Conservation (phyloP, 2,888 invertebrate species). For the Drosophila phalerata region DNA sequence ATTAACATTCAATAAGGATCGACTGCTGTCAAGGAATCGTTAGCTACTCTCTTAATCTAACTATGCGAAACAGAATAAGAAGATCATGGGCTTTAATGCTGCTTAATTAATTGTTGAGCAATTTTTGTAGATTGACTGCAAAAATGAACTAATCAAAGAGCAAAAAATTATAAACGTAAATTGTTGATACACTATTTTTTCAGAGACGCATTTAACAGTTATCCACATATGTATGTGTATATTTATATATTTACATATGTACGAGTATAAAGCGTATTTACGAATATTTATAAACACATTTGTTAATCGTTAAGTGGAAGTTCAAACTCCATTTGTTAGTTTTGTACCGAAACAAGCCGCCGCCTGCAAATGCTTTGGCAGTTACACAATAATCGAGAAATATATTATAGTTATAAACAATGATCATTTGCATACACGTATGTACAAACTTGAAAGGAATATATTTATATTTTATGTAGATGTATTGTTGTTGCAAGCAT, state of each 20-base stretch:
- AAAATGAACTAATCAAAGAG: slow-evolving; percentile 49
- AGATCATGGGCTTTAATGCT: slow-evolving; percentile 43
- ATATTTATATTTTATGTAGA: slow-evolving; percentile 62
- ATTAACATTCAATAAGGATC: background rate
- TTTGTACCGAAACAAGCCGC: slow-evolving; percentile 60
- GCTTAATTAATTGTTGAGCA: slow-evolving; percentile 56
- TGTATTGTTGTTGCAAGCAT: slow-evolving; percentile 70
- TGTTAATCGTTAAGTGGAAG: slow-evolving; percentile 58
- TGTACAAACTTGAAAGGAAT: slow-evolving; percentile 45
- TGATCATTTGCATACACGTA: slow-evolving; percentile 31
- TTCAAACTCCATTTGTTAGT: slow-evolving; percentile 65
- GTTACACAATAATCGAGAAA: slow-evolving; percentile 60
- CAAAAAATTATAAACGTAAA: slow-evolving; percentile 16
- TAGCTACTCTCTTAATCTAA: slow-evolving; percentile 31
- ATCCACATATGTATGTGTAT: slow-evolving; percentile 56
- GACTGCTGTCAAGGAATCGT: slow-evolving; percentile 26
- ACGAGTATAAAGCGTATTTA: slow-evolving; percentile 45
- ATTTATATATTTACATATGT: slow-evolving; percentile 49
- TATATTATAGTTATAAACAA: slow-evolving; percentile 25
- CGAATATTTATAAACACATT: slow-evolving; percentile 50
- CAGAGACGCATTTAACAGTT: slow-evolving; percentile 77
- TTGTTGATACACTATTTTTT: slow-evolving; percentile 74
- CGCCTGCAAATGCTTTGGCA: slow-evolving; percentile 48
- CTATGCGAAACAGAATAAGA: slow-evolving; percentile 16
- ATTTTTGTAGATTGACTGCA: slow-evolving; percentile 45